Evolutionary conservation across 2,113 vertebrate genomes (phyloP).

Genomic region (Nothocercus nigrocapillus): DNA sequence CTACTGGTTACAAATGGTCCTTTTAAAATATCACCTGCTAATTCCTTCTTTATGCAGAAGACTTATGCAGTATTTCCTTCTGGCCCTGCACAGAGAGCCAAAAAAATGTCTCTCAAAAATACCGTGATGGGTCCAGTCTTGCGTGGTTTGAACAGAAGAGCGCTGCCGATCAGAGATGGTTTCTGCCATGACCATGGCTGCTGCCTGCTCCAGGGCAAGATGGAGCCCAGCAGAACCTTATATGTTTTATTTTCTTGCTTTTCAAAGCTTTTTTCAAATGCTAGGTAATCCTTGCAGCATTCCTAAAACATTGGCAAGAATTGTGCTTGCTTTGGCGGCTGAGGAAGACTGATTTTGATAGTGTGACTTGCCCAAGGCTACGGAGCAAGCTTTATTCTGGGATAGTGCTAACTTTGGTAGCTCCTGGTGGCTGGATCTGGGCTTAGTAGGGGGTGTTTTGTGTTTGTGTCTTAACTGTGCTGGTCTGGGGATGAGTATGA

Average conservation of each 20-base stretch:
- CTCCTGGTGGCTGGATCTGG: neutral
- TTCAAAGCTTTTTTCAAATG: conserved; percentile 61
- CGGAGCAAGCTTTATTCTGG: neutral
- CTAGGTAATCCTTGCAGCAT: conserved; percentile 36
- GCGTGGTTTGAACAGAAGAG: neutral
- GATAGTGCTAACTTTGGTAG: neutral
- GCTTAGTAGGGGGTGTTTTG: neutral
- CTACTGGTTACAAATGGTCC: neutral
- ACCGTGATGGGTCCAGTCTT: neutral
- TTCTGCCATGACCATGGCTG: neutral
- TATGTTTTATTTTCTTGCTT: neutral
- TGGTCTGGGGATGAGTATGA: neutral
- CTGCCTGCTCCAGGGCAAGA: conserved; percentile 6
- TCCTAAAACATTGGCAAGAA: neutral
- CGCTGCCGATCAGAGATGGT: neutral
- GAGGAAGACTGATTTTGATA: neutral
- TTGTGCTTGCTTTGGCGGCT: neutral
- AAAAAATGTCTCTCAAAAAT: neutral
- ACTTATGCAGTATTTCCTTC: neutral
- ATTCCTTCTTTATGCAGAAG: neutral
- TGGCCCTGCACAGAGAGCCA: neutral
- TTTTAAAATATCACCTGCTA: neutral
- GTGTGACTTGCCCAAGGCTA: conserved; percentile 1
- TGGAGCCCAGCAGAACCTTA: neutral
- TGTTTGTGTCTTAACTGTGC: neutral